Evolutionary conservation across 2,797 vertebrate species (phyloP).

Genomic region (Acestrorhynchus altus): DNA sequence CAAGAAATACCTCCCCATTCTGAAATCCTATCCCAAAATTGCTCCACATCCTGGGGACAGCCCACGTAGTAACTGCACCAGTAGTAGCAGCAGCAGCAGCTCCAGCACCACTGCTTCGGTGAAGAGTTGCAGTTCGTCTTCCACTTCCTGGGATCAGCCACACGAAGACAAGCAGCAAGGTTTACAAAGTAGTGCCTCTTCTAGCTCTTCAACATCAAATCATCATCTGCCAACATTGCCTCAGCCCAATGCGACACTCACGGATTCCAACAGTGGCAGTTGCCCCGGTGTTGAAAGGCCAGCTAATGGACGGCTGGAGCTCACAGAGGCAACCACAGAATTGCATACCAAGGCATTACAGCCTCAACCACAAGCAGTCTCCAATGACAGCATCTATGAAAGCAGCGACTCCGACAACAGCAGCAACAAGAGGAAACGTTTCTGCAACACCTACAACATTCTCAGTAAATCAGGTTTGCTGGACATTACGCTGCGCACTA

Average conservation of each 20-base stretch:
- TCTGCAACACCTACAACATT: slow-evolving; percentile 92
- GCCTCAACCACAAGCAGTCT: neutral
- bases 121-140: slow-evolving; percentile 58
- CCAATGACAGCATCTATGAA: neutral
- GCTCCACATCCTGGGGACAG: slow-evolving; percentile 88
- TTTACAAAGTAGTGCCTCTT: slow-evolving; percentile 35
- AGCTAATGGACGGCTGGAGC: slow-evolving; percentile 51
- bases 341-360: slow-evolving; percentile 19
- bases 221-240: slow-evolving; percentile 58
- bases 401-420: slow-evolving; percentile 58
- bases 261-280: slow-evolving; percentile 49
- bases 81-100: slow-evolving; percentile 63
- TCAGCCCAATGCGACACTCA: slow-evolving; percentile 54
- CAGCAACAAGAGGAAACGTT: slow-evolving; percentile 84
- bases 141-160: slow-evolving; percentile 56
- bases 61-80: slow-evolving; percentile 57
- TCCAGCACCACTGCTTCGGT: slow-evolving; percentile 59
- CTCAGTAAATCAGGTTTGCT: slow-evolving; percentile 88
- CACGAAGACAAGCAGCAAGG: slow-evolving; percentile 65
- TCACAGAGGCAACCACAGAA: neutral
- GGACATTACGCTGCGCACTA: slow-evolving; percentile 92
- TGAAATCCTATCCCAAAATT: slow-evolving; percentile 92
- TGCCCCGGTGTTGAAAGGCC: slow-evolving; percentile 54
- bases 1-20: slow-evolving; percentile 87
- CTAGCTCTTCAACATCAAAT: slow-evolving; percentile 52